These are phyloP conservation scores for Pipra filicauda DNA, from an alignment of 2,113 vertebrate species.

Conservation along the genomic window DNA sequence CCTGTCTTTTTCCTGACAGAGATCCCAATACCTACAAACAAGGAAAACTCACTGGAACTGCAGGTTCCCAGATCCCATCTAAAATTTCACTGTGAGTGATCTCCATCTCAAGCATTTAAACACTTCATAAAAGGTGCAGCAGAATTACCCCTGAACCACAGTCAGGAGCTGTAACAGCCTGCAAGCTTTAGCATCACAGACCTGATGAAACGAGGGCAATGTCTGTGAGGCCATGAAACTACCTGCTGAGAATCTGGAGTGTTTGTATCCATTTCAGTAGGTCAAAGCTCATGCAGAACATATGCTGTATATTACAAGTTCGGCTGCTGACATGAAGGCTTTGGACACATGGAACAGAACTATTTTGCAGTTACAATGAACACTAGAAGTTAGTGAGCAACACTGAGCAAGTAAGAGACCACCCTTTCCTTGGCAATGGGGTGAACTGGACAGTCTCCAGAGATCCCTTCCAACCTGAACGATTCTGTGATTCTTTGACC, in stretches of 20 bases:
- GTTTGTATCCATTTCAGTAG: background rate
- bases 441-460: background rate
- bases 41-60: background rate
- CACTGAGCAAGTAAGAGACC: rapidly evolving
- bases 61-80: background rate
- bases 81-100: rapidly evolving
- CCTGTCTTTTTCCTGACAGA: background rate
- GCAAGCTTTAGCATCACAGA: background rate
- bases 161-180: rapidly evolving
- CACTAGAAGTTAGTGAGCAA: rapidly evolving
- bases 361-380: background rate
- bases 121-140: rapidly evolving
- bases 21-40: background rate
- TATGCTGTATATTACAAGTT: rapidly evolving
- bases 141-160: background rate
- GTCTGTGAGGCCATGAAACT: rapidly evolving
- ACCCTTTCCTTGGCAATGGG: too few relatives aligned
- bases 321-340: background rate
- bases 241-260: background rate
- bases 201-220: rapidly evolving
- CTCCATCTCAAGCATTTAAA: background rate
- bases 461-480: background rate
- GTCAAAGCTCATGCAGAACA: background rate
- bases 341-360: rapidly evolving
- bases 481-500: too few relatives aligned